These are phyloP conservation scores for Beroe ovata DNA, from an alignment of 37 sponge, comb jelly and placozoan genomes.

Conservation along the genomic window DNA sequence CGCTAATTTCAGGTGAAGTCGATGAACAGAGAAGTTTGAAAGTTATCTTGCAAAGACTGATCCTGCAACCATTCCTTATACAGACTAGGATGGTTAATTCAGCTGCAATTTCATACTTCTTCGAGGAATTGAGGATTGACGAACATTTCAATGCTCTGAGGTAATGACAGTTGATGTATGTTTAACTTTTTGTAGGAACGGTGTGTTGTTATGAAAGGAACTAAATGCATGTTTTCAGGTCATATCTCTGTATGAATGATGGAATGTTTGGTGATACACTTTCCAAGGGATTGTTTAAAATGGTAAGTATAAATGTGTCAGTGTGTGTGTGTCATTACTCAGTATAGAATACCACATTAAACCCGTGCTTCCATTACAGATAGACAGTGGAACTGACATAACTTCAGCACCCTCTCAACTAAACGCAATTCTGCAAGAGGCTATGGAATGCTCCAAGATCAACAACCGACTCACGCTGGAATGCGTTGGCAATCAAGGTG, in stretches of 20 bases:
- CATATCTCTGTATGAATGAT: conserved; percentile 49
- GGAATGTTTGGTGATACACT: conserved; percentile 65
- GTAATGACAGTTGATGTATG: too few species aligned
- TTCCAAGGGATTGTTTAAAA: conserved; percentile 28
- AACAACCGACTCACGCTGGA: neutral
- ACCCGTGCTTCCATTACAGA: conserved; percentile 10
- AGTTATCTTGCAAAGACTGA: neutral
- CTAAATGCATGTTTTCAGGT: conserved; percentile 3
- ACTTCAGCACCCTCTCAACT: conserved; percentile 6
- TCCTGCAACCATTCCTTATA: conserved; percentile 8
- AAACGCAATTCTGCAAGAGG: conserved; percentile 47
- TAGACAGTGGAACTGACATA: conserved; percentile 40
- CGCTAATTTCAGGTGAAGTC: neutral
- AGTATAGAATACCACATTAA: too few species aligned
- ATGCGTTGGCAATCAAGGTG: conserved; percentile 53
- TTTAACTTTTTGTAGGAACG: too few species aligned
- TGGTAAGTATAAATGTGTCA: too few species aligned
- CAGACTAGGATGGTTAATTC: conserved; percentile 3
- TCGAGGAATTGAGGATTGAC: conserved; percentile 3
- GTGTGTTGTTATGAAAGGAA: too few species aligned
- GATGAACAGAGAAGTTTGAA: conserved; percentile 1
- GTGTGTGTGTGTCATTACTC: too few species aligned
- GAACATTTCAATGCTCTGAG: conserved; percentile 14
- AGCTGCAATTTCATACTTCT: conserved; percentile 16
- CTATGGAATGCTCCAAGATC: conserved; percentile 43